A percentile compares a stretch with the other conserved stretches of the same genome.
These are phyloP conservation scores for Atta cephalotes DNA, from an alignment of 1,140 invertebrate genomes.

Conservation along the genomic window DNA sequence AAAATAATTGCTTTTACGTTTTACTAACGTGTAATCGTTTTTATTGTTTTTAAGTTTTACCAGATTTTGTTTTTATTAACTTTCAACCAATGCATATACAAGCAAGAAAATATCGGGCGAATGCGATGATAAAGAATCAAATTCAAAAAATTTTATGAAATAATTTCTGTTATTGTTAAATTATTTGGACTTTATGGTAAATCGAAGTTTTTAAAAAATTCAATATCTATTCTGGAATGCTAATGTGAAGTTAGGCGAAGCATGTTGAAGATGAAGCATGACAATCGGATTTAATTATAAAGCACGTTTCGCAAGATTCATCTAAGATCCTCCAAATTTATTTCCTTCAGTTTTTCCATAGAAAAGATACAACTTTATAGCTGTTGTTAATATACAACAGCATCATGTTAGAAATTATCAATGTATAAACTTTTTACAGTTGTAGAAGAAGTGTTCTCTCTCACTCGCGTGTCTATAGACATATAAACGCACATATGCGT, in stretches of 20 bases:
- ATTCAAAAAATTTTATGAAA: neutral
- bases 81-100: neutral
- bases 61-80: neutral
- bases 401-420: constrained; percentile 27
- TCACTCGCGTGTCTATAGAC: neutral
- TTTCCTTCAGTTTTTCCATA: neutral
- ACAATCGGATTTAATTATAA: neutral
- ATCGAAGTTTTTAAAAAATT: neutral
- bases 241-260: neutral
- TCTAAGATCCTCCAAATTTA: constrained; percentile 3
- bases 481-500: neutral
- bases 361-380: constrained; percentile 3
- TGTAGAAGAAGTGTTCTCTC: neutral
- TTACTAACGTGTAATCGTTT: too few species aligned
- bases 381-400: neutral
- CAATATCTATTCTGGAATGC: neutral
- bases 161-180: neutral
- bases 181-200: neutral
- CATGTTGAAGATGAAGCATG: neutral
- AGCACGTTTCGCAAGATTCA: neutral
- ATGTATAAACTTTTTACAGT: constrained; percentile 38
- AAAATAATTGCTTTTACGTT: too few species aligned
- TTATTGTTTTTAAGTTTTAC: too few species aligned
- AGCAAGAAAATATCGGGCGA: neutral
- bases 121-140: neutral